A percentile compares a stretch with the other conserved stretches of the same genome.
Conservation (phyloP, 1,140 invertebrate species). For the Eubasilissa regina region DNA sequence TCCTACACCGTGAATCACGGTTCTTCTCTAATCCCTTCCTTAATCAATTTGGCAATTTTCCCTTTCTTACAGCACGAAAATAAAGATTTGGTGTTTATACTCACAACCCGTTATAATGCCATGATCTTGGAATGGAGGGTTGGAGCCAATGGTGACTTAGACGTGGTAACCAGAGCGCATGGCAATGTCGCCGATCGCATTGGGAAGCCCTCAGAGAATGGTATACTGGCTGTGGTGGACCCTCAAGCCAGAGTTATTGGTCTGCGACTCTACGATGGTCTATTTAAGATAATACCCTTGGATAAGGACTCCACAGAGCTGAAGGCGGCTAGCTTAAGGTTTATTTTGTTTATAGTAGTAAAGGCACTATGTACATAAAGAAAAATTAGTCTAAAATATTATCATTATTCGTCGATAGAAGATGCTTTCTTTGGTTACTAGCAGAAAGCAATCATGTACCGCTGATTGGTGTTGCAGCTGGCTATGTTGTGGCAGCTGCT, state of each 20-base stretch:
- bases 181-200: slow-evolving; percentile 96
- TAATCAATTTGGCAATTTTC: too few relatives aligned
- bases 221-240: slow-evolving; percentile 96
- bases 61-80: slow-evolving; percentile 84
- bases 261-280: slow-evolving; percentile 94
- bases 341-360: slow-evolving; percentile 42
- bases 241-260: slow-evolving; percentile 96
- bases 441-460: too few relatives aligned
- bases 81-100: slow-evolving; percentile 95
- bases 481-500: too few relatives aligned
- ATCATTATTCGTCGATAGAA: too few relatives aligned
- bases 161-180: slow-evolving; percentile 96
- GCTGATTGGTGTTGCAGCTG: too few relatives aligned
- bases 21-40: too few relatives aligned
- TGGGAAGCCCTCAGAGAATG: slow-evolving; percentile 92
- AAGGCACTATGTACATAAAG: too few relatives aligned
- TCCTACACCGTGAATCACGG: too few relatives aligned
- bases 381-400: too few relatives aligned
- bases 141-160: slow-evolving; percentile 80
- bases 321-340: slow-evolving; percentile 94
- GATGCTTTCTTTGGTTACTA: too few relatives aligned
- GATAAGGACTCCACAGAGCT: slow-evolving; percentile 95
- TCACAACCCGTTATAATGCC: slow-evolving; percentile 95
- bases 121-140: slow-evolving; percentile 95
- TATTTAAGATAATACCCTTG: slow-evolving; percentile 96